Evolutionary conservation across 2,797 vertebrate genomes (phyloP), one percentile per base, ranked within the genome.

Genomic region (Argyrosomus regius): DNA sequence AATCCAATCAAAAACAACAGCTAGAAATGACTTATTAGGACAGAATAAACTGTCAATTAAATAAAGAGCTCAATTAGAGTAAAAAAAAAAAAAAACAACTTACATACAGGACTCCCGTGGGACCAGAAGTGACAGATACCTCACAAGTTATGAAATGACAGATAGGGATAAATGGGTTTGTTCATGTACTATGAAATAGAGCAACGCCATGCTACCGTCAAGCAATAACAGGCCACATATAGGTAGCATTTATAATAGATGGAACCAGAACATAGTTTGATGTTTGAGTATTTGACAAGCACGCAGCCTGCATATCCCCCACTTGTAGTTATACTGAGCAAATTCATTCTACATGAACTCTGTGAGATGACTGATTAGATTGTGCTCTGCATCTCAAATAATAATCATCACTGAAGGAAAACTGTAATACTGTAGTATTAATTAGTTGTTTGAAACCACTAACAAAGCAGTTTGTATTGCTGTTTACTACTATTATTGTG

Each of bases 91-190:
- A 85, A 50, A 68, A 68, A 73, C 86, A 89, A 90, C 85, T 74
- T 87, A 84, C 86, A 93, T 87, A 77, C 86, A 76, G 87, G 83
- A 81, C 68, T 94, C 94, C 93, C 93, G 6, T 67, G 94, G 92
- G 94, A 94, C 75, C 76, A 78, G 71, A 76, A 86, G 87, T 94
- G 93, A 94, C 93, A 94, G 94, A 91, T 94, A 90, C 90, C 86
- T 94, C 90, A 88, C 91, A 93, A 93, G 90, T 93, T 94, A 81
- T 80, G 87, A 91, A 93, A 91, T 93, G 92, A 94, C 93, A 93
- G 93, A 93, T 92, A 88, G 88, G 94, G 90, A 94, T 91, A 94
- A 92, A 93, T 90, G 91, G 87, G 82, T 90, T 93, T 94, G 93
- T 92, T 94, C 93, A 93, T 89, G 86, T 93, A 90, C 88, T 92